These are phyloP conservation scores for Apocrypta bakeri DNA, from an alignment of 1,140 invertebrate species.

Conservation along the genomic window DNA sequence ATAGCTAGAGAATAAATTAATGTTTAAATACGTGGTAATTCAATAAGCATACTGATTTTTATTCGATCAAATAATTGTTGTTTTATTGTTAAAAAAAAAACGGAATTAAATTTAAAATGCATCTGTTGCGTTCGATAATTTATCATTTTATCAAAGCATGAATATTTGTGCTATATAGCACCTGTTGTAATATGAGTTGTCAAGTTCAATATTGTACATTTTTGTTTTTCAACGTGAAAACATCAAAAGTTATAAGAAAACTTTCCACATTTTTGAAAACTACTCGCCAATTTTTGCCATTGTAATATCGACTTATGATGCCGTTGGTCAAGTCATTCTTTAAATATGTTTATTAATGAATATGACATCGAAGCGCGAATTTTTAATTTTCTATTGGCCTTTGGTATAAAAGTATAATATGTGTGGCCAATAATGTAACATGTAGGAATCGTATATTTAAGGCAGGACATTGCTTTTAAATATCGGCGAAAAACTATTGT, in stretches of 20 bases:
- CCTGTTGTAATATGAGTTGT: background rate
- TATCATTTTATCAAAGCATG: background rate
- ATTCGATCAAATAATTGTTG: background rate
- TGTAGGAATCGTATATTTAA: slow-evolving; percentile 31
- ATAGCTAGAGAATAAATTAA: background rate
- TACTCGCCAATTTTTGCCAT: background rate
- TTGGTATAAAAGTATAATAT: slow-evolving; percentile 36
- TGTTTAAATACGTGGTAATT: no score
- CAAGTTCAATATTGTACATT: slow-evolving; percentile 40
- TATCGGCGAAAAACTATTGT: slow-evolving; percentile 34
- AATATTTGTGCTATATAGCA: background rate
- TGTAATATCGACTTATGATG: background rate
- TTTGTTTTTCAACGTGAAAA: slow-evolving; percentile 10
- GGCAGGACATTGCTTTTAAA: slow-evolving; percentile 11
- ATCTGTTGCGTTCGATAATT: background rate
- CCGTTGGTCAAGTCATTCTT: background rate
- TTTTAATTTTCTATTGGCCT: slow-evolving; percentile 4
- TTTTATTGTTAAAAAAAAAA: background rate
- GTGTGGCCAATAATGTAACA: slow-evolving; percentile 20
- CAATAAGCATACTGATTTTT: no score
- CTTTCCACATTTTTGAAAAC: background rate
- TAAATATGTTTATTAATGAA: slow-evolving; percentile 20
- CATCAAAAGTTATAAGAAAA: background rate
- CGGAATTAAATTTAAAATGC: background rate
- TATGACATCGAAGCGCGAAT: background rate